These are phyloP conservation scores for Oreochromis grahami DNA, from an alignment of 2,797 vertebrate genomes.

Conservation along the genomic window DNA sequence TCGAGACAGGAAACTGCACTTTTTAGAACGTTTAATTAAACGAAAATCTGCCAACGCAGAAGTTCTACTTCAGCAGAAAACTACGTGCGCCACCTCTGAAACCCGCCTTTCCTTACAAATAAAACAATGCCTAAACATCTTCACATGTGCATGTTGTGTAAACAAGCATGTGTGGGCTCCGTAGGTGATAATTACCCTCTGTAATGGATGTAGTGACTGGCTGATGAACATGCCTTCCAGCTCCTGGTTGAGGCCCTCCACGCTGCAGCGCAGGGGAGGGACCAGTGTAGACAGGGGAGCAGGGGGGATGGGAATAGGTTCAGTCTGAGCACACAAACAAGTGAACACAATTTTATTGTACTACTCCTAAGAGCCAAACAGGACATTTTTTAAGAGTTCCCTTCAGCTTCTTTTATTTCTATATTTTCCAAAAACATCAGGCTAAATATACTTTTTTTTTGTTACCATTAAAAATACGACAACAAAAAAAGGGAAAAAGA, in stretches of 20 bases:
- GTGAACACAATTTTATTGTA: neutral
- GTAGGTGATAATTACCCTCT: conserved; percentile 70
- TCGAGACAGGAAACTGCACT: neutral
- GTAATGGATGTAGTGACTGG: conserved; percentile 78
- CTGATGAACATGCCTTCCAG: conserved; percentile 88
- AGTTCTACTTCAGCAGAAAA: neutral
- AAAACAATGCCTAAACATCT: neutral
- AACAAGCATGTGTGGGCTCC: neutral
- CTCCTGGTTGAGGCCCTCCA: conserved; percentile 89
- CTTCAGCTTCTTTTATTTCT: neutral
- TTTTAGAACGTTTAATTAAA: neutral
- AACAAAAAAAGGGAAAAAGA: neutral
- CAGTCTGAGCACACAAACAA: conserved; percentile 54
- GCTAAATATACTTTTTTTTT: neutral
- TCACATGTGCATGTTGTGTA: neutral
- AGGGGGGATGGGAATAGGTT: conserved; percentile 63
- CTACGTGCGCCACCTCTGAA: neutral
- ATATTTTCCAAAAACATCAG: neutral
- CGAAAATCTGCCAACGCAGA: neutral
- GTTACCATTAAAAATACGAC: neutral
- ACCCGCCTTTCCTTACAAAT: neutral
- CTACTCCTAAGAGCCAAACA: neutral
- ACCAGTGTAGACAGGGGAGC: conserved; percentile 71
- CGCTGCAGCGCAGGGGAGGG: conserved; percentile 82
- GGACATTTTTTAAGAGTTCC: neutral